phyloP scores from a whole-genome alignment of 1,140 invertebrate species.

The Anoplophora glabripennis region DNA sequence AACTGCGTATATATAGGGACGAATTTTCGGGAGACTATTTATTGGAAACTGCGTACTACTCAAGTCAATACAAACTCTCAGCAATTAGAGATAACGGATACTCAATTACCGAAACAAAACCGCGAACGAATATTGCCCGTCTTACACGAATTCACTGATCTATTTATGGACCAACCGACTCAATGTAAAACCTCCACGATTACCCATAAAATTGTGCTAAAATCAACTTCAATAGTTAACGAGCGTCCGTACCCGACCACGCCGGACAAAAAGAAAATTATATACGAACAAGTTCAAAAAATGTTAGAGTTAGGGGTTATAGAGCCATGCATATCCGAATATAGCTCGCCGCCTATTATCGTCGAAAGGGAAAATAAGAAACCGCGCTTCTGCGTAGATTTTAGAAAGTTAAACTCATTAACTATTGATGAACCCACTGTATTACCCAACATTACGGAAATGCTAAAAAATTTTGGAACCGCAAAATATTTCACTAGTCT shows the following conservation, averaged over 20 bases:
- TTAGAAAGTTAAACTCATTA: conserved; percentile 48
- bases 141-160: too few relatives aligned
- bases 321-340: not conserved
- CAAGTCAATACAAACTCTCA: too few relatives aligned
- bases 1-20: too few relatives aligned
- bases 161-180: too few relatives aligned
- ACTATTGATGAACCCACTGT: conserved; percentile 40
- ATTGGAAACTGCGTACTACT: too few relatives aligned
- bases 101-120: too few relatives aligned
- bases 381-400: too few relatives aligned
- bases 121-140: too few relatives aligned
- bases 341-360: conserved; percentile 39
- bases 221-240: not conserved
- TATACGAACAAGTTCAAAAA: not conserved
- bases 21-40: too few relatives aligned
- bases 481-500: conserved; percentile 26
- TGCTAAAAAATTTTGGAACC: conserved; percentile 11
- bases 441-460: conserved; percentile 28
- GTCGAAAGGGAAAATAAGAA: conserved; percentile 45
- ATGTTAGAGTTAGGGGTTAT: not conserved
- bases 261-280: not conserved
- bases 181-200: too few relatives aligned
- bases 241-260: not conserved
- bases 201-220: not conserved
- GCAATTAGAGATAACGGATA: too few relatives aligned